Base-by-base conservation (phyloP, 2,113 vertebrate species). In the Actenoides hombroni region DNA sequence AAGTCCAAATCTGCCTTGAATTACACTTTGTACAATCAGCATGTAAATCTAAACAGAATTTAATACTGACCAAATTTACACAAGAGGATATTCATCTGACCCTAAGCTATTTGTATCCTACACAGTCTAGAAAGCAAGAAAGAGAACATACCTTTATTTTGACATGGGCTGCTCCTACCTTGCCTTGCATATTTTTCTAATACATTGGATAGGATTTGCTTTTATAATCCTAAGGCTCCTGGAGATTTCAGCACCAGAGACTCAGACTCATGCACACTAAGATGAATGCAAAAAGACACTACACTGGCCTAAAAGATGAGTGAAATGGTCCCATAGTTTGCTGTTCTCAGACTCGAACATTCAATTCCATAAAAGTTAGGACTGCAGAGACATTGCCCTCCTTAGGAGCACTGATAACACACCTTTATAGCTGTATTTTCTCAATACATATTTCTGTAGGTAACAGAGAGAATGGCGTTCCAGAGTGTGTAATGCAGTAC, bases 401-500 rank as follows among this genome's bases (percentile, higher is more conserved):
- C 46, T 40, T 16, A 73, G 29, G 6, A 79, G 16, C 13, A 56
- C 11, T n/a, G 33, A 10, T 39, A 60, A 73, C 35, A 76, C 21
- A 44, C 28, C 40, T 75, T 91, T 67, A 40, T 20, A 79, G 57
- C 23, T 90, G 12, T n/a, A 61, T 75, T 70, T 81, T 70, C 56
- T 42, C 68, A 33, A 71, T 40, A 67, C 1, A 18, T 7, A 54
- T 10, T 16, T 39, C 69, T 82, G 39, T 9, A 53, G 51, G 21
- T 74, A 54, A 69, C 7, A 77, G 11, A 67, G 28, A 20, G 3
- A 25, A 8, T 1, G 0, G 40, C 0, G 0, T 26, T 70, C 46
- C 54, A 4, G 4, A 54, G 33, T 0, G 7, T 9, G 35, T 63
- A 65, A 71, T 15, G 35, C 28, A 49, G 5, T 31, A 20, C 57